Evolutionary conservation across 2,113 vertebrate genomes (phyloP).

Genomic region (Brachirus orientalis): DNA sequence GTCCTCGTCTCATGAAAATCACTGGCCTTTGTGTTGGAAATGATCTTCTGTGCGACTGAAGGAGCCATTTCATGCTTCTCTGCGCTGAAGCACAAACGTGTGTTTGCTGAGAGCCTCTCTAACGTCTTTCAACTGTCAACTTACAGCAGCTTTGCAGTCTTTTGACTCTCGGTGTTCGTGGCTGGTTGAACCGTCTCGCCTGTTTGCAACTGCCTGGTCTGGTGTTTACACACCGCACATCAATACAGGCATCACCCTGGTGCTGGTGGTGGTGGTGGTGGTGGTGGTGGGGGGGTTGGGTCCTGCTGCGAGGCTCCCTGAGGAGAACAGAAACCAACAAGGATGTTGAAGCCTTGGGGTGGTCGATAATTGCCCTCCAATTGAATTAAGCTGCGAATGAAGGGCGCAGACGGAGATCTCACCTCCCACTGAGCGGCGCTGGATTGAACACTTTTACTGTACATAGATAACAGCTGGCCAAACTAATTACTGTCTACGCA

Average conservation of each 20-base stretch:
- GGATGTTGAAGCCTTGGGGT: constrained; percentile 67
- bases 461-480: constrained; percentile 64
- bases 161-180: constrained; percentile 19
- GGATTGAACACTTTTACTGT: constrained; percentile 61
- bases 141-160: not conserved
- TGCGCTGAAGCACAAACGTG: not conserved
- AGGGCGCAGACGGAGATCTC: constrained; percentile 65
- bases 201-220: constrained; percentile 21
- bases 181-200: constrained; percentile 6
- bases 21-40: too few species aligned
- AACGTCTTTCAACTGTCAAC: not conserved
- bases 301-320: constrained; percentile 52
- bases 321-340: constrained; percentile 63
- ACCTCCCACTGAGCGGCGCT: constrained; percentile 52
- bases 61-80: not conserved
- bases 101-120: not conserved
- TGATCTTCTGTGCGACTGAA: not conserved
- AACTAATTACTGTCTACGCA: constrained; percentile 54
- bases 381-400: constrained; percentile 77
- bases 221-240: constrained; percentile 50
- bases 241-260: constrained; percentile 51
- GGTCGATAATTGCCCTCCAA: constrained; percentile 78
- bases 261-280: too few species aligned
- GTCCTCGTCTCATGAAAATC: too few species aligned
- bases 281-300: too few species aligned